Evolutionary conservation across 2,888 invertebrate genomes (phyloP), one percentile per base, ranked within the genome.

Genomic region (Oxystoma pomonae): DNA sequence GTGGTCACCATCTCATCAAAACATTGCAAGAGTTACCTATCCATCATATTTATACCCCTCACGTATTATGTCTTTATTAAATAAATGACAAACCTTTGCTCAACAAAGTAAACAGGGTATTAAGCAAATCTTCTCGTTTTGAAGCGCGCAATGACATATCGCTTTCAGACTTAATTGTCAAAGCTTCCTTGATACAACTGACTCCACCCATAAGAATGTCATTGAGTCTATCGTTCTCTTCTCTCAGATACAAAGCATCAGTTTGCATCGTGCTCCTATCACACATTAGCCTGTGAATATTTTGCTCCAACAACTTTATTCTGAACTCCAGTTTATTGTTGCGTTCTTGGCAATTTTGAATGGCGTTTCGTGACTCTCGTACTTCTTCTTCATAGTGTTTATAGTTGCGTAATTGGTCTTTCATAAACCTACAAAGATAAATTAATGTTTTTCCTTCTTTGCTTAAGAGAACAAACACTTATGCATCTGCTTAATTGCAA

Each of bases 181-280:
- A 79, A 9, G 87, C 85, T 49, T 83, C 83, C 72, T 85, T 83
- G 1, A 89, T 84, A 1, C 86, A 83, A 60, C 80, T 76, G n/a
- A 85, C 85, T 0, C 90, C 86, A 73, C 87, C 84, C 69, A 83
- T 82, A 19, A 91, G 77, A 63, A 90, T 82, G 51, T 80, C 81
- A 9, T 81, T 84, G 2, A 90, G 74, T 55, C 83, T 83, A 17
- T 81, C 79, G 49, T 82, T 80, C 73, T 89, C 86, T 65, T 83
- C 82, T 21, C 82, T 79, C n/a, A 69, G 61, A 55, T 75, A 65
- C 83, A 78, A 71, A 1, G 83, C 75, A 65, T 85, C 83, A 0
- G 80, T 77, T 3, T 80, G 70, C 0, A 84, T 72, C 68, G 81
- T 79, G 58, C 81, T 81, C 69, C 84, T 84, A 52, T 84, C 83